Percentiles rank a stretch among this genome's conserved stretches.
phyloP scores from a whole-genome alignment of 2,797 vertebrate species.

The Eulemur albifrons region DNA sequence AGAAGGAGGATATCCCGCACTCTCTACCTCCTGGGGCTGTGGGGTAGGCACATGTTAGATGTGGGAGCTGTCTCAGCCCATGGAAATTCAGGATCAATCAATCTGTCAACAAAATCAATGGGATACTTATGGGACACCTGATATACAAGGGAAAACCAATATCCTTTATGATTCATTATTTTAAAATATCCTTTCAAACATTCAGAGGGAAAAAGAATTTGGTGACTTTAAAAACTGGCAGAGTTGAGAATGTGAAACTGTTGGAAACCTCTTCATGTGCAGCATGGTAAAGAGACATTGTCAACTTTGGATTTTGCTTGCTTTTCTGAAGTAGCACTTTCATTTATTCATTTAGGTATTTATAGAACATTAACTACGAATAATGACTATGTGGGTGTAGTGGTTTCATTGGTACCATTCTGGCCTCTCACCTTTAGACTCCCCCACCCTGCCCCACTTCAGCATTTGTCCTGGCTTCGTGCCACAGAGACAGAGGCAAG shows the following conservation, averaged over 20 bases:
- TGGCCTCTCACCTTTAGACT: background rate
- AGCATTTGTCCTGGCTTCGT: background rate
- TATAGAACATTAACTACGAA: background rate
- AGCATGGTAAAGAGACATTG: background rate
- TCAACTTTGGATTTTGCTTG: too few species aligned
- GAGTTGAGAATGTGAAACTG: background rate
- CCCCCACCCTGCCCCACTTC: too few species aligned
- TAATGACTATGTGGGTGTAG: too few species aligned
- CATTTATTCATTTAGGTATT: background rate
- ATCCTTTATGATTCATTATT: background rate
- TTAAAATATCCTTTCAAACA: background rate
- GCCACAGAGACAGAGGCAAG: background rate
- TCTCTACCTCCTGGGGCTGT: background rate
- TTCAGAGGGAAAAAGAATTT: background rate
- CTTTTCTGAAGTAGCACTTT: background rate
- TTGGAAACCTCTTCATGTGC: background rate
- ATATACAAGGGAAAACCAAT: background rate
- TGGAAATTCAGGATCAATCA: constrained; percentile 35
- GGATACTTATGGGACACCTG: constrained; percentile 16
- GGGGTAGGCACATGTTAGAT: background rate
- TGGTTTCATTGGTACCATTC: background rate
- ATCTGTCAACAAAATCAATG: constrained; percentile 36
- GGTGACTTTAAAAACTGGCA: background rate
- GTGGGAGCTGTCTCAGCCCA: background rate
- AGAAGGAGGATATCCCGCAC: background rate